These are phyloP conservation scores for Dryocosmus kuriphilus DNA, from an alignment of 2,888 invertebrate species.

Conservation along the genomic window DNA sequence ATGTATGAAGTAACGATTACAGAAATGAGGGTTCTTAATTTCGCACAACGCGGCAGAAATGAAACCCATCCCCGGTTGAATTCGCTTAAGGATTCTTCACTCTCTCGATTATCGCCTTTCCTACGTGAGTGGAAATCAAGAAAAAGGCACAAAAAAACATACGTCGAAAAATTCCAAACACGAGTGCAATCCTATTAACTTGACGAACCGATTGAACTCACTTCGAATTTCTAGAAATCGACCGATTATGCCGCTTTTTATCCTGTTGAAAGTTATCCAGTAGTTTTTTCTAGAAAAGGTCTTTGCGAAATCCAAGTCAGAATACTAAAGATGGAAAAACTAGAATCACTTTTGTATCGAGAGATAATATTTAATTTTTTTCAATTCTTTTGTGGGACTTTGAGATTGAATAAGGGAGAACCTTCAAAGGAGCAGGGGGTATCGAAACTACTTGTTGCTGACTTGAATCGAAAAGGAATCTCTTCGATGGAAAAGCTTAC, in stretches of 20 bases:
- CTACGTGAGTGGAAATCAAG: conserved; percentile 14
- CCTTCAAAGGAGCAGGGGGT: not conserved
- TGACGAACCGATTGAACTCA: not conserved
- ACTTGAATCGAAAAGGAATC: not conserved
- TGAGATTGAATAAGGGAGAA: not conserved
- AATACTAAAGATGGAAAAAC: not conserved
- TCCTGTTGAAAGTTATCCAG: not conserved
- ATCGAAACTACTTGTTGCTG: conserved; percentile 14
- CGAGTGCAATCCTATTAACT: not conserved
- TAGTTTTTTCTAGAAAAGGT: not conserved
- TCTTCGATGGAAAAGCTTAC: not conserved
- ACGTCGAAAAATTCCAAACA: not conserved
- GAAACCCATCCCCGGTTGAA: not conserved
- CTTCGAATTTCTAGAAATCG: conserved; percentile 11
- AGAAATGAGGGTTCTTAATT: not conserved
- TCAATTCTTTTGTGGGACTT: not conserved
- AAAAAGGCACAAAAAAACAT: not conserved
- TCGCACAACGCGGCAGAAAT: not conserved
- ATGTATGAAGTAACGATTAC: not conserved
- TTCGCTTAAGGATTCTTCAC: not conserved
- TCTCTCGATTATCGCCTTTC: conserved; percentile 13
- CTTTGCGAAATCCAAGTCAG: not conserved
- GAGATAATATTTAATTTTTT: not conserved
- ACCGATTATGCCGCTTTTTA: conserved; percentile 3
- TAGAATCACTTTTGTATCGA: not conserved